A percentile compares a stretch with the other conserved stretches of the same genome.
Evolutionary conservation across 1,140 invertebrate species (phyloP).

Genomic region (Linepithema humile): DNA sequence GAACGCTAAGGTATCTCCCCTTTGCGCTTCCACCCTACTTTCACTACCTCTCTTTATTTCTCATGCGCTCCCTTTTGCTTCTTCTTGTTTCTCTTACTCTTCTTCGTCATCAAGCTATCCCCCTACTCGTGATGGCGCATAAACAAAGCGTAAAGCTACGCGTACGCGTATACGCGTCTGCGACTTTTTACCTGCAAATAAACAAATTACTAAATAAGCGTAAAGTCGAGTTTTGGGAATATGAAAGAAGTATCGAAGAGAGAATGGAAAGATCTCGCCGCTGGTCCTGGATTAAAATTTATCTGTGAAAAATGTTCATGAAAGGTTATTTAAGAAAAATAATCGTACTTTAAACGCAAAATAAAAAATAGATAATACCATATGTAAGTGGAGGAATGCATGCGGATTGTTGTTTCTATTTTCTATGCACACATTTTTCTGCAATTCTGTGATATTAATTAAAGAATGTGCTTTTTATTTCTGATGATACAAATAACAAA

Average conservation of each 20-base stretch:
- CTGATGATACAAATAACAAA: no score
- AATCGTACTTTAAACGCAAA: slow-evolving; percentile 9
- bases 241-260: background rate
- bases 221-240: slow-evolving; percentile 49
- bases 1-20: slow-evolving; percentile 38
- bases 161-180: slow-evolving; percentile 33
- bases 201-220: slow-evolving; percentile 76
- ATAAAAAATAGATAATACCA: slow-evolving; percentile 23
- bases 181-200: slow-evolving; percentile 63
- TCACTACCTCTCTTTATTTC: slow-evolving; percentile 26
- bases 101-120: slow-evolving; percentile 17
- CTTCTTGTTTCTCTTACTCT: slow-evolving; percentile 39
- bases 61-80: slow-evolving; percentile 33
- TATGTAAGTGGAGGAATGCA: background rate
- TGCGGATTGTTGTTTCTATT: background rate
- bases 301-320: background rate
- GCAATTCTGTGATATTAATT: slow-evolving; percentile 10
- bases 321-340: slow-evolving; percentile 13
- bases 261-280: background rate
- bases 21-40: background rate
- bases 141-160: slow-evolving; percentile 50
- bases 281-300: slow-evolving; percentile 42
- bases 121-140: slow-evolving; percentile 53
- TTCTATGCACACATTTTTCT: background rate
- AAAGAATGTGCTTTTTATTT: background rate